These are phyloP conservation scores for Drosophila kepulauana DNA, from an alignment of 1,140 invertebrate species.

Conservation along the genomic window DNA sequence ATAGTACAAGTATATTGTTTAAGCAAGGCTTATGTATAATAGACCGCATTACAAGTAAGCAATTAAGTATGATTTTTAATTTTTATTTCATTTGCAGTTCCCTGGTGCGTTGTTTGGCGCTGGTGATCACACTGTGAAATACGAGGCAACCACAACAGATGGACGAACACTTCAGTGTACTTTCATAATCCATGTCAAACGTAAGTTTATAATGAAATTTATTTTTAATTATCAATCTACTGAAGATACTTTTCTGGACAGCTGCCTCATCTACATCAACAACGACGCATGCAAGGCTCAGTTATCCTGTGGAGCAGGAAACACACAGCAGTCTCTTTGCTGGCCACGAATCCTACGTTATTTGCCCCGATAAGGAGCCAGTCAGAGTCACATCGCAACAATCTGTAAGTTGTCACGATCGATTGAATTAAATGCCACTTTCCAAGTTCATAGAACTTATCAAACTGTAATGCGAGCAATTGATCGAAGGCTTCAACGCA, in stretches of 20 bases:
- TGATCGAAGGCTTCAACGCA: slow-evolving; percentile 25
- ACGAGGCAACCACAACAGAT: slow-evolving; percentile 88
- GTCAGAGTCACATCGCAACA: slow-evolving; percentile 69
- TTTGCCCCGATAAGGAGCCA: slow-evolving; percentile 71
- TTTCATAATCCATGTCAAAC: slow-evolving; percentile 88
- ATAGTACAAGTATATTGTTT: no score
- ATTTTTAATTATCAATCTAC: no score
- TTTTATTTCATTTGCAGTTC: slow-evolving; percentile 79
- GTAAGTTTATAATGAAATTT: slow-evolving; percentile 85
- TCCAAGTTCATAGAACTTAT: background rate
- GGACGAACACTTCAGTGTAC: slow-evolving; percentile 88
- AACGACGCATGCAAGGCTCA: slow-evolving; percentile 6
- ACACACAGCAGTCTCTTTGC: slow-evolving; percentile 56
- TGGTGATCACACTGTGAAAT: slow-evolving; percentile 88
- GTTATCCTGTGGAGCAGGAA: slow-evolving; percentile 27
- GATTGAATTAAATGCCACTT: background rate
- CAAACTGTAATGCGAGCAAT: slow-evolving; percentile 30
- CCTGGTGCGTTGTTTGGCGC: slow-evolving; percentile 87
- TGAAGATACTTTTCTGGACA: background rate
- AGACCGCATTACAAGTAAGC: no score
- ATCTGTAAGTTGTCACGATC: slow-evolving; percentile 66
- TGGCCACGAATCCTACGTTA: slow-evolving; percentile 68
- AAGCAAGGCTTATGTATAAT: no score
- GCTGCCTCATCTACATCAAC: slow-evolving; percentile 35
- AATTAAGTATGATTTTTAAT: background rate